phyloP scores from a whole-genome alignment of 2,888 invertebrate species.

The Agrilus biguttatus region DNA sequence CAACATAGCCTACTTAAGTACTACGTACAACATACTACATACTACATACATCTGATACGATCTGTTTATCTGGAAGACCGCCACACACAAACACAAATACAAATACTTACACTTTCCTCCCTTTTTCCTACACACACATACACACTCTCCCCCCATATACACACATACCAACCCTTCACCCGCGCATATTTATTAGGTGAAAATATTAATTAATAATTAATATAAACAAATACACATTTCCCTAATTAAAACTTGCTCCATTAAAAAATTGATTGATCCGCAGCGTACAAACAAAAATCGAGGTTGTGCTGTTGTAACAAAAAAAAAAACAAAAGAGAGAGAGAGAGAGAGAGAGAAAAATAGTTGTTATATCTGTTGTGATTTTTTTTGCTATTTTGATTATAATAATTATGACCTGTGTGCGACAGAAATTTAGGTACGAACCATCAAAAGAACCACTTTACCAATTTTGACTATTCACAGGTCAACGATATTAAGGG shows the following conservation, averaged over 20 bases:
- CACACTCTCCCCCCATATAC: too few relatives aligned
- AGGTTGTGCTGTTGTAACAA: conserved; percentile 36
- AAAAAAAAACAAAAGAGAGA: conserved; percentile 5
- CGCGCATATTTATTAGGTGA: conserved; percentile 12
- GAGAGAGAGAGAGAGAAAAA: conserved; percentile 7
- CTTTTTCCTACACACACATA: conserved; percentile 4
- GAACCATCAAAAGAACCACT: conserved; percentile 5
- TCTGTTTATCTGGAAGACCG: too few relatives aligned
- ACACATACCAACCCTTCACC: conserved; percentile 5
- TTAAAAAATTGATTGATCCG: conserved; percentile 10
- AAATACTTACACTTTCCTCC: not conserved
- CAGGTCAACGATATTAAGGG: too few relatives aligned
- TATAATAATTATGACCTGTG: conserved; percentile 8
- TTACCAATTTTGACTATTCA: too few relatives aligned
- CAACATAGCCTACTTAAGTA: too few relatives aligned
- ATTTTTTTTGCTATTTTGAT: conserved; percentile 31
- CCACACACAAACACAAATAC: too few relatives aligned
- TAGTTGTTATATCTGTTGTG: conserved; percentile 37
- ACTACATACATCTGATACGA: too few relatives aligned
- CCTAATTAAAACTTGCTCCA: too few relatives aligned
- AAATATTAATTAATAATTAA: conserved; percentile 5
- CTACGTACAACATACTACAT: too few relatives aligned
- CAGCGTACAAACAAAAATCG: conserved; percentile 29
- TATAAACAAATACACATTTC: conserved; percentile 5
- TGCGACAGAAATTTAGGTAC: conserved; percentile 3